These are phyloP conservation scores for Clanis bilineata DNA, from an alignment of 2,888 invertebrate genomes.

Conservation along the genomic window DNA sequence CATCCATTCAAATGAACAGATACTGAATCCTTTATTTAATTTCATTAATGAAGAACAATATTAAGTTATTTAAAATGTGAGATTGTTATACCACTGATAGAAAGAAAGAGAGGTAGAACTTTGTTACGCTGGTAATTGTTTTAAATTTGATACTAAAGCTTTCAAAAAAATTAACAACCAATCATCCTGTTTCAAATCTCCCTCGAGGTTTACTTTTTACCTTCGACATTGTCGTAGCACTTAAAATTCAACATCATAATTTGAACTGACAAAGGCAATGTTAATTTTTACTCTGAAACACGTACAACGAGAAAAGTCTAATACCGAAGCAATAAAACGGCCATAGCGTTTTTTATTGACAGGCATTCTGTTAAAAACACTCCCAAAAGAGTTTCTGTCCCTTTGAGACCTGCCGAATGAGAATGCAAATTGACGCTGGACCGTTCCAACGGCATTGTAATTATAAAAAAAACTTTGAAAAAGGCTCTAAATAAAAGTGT, in stretches of 20 bases:
- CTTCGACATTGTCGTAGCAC: not conserved
- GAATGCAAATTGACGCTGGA: slow-evolving; percentile 71
- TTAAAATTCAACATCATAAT: slow-evolving; percentile 27
- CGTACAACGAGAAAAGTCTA: not conserved
- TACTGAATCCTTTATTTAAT: not conserved
- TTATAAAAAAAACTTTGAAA: slow-evolving; percentile 55
- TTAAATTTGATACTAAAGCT: too few relatives aligned
- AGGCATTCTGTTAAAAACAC: slow-evolving; percentile 26
- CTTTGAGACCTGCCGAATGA: slow-evolving; percentile 55
- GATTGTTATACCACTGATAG: too few relatives aligned
- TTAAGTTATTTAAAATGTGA: not conserved
- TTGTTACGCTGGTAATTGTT: too few relatives aligned
- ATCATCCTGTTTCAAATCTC: not conserved
- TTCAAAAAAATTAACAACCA: not conserved
- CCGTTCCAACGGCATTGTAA: slow-evolving; percentile 50
- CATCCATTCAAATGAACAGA: not conserved
- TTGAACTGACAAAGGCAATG: slow-evolving; percentile 3
- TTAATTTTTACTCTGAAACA: not conserved
- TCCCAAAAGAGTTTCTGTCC: slow-evolving; percentile 35
- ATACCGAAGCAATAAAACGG: slow-evolving; percentile 3
- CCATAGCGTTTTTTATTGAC: slow-evolving; percentile 26
- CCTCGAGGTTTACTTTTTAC: not conserved
- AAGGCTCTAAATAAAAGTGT: slow-evolving; percentile 33
- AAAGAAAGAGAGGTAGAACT: too few relatives aligned
- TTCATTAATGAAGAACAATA: not conserved